Base-by-base conservation (phyloP, 2,888 invertebrate species). In the Carabus problematicus region DNA sequence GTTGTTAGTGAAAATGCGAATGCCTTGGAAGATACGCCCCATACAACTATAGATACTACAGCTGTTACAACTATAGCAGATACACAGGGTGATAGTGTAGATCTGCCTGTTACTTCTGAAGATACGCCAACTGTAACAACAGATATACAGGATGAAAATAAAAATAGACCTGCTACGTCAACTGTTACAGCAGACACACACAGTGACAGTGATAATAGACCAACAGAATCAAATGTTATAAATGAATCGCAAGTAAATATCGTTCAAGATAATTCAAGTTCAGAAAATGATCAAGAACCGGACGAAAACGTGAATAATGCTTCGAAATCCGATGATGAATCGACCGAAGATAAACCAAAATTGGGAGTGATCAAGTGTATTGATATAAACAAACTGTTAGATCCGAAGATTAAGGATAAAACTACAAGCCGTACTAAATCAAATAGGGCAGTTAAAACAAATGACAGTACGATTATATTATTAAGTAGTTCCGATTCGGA, bases 311-410 rank as follows among this genome's bases (percentile, higher is more conserved):
- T 40, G 42, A 40, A 56, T 9, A n/a, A 16, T 9, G 18, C 12
- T 16, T 16, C 18, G 11, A 39, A 56, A 56, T 19, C n/a, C 11
- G 39, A 19, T 18, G 39, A 54, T 16, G 54, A 54, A 54, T 12
- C 18, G 12, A 3, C 12, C n/a, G n/a, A 16, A 55, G 19, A 18
- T 55, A 29, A 55, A 62, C 69, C 69, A 42, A 69, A 69, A 62
- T 45, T 62, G 18, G 62, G 62, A 11, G 42, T 9, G 68, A 76
- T 81, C 63, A 79, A 79, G 72, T 74, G 80, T 56, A 77, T 81
- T n/a, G 80, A 80, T 72, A 79, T 81, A 14, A 77, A 74, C 29
- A 81, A 80, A 74, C 71, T 81, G n/a, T 74, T 80, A 11, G 79
- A 77, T 64, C 77, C 78, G 0, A 41, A 68, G 18, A 43, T 64